Evolutionary conservation across 2,113 vertebrate species (phyloP).

Genomic region (Ciconia stormi): DNA sequence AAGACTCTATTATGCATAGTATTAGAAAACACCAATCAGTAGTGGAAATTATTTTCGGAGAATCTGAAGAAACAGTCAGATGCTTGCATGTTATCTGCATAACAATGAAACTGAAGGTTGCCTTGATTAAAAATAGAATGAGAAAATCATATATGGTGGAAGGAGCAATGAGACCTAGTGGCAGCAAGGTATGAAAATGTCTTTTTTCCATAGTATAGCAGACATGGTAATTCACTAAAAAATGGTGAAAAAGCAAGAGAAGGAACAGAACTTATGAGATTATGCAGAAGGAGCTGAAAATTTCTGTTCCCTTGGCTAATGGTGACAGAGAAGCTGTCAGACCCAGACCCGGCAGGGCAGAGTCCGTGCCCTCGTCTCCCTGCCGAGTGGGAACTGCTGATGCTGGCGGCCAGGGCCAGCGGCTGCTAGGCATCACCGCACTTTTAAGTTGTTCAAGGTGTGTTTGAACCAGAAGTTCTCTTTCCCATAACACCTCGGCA

Average conservation of each 20-base stretch:
- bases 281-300: background rate
- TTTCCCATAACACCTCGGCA: rapidly evolving
- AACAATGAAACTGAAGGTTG: background rate
- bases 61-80: background rate
- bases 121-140: background rate
- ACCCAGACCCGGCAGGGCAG: rapidly evolving
- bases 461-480: background rate
- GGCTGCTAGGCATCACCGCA: rapidly evolving
- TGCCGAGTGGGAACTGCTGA: rapidly evolving
- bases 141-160: background rate
- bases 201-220: rapidly evolving
- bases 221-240: background rate
- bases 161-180: rapidly evolving
- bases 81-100: background rate
- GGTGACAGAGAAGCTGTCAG: background rate
- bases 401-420: rapidly evolving
- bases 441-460: background rate
- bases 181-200: background rate
- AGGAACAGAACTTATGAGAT: background rate
- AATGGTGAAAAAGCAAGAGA: background rate
- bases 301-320: rapidly evolving
- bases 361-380: background rate
- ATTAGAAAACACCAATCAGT: slow-evolving; percentile 17
- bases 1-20: background rate
- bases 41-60: background rate